Base-by-base conservation (phyloP, 1,140 invertebrate species). In the Frieseomelitta varia region DNA sequence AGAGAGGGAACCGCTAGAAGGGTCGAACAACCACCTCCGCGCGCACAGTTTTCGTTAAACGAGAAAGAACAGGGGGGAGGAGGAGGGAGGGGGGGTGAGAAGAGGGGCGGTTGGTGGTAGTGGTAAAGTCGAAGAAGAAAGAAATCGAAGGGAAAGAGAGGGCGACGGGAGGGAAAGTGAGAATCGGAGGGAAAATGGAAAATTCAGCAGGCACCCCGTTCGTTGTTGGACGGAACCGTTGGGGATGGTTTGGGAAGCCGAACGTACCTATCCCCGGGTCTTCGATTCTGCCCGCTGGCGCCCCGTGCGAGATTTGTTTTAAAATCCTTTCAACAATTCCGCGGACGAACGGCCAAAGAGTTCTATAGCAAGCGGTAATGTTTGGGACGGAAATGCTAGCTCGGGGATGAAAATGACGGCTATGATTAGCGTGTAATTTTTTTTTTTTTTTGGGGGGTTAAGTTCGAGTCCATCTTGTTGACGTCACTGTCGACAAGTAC, bases 251-350 rank as follows among this genome's bases (percentile, higher is more conserved):
- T 83, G 88, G 85, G 88, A 92, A 92, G 93, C 91, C 87, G 90
- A 94, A 93, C 88, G 93, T 90, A 85, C 68, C 87, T 39, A 39
- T 39, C 34, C 34, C 34, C 34, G 86, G 84, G 90, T 93, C 92
- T 93, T 93, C 94, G 95, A 94, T 92, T 95, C 93, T 85, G 91
- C 93, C 90, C 88, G 91, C 92, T 90, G 94, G 88, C 89, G 88
- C 65, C 92, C 39, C 90, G 92, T 90, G 92, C 92, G 93, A 94
- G 94, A 94, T 94, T 94, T 94, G 93, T 94, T 94, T 94, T 93
- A 92, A 94, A 94, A 94, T 94, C 93, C 93, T 94, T 95, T 93
- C 39, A 8, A 93, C 93, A 93, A 93, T 94, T 94, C 93, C 90
- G 75, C 82, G 86, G 89, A 87, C 84, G 81, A 90, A 77, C 56